Percentiles rank a stretch among this genome's conserved stretches.
phyloP scores from a whole-genome alignment of 2,113 vertebrate genomes.

The Regulus satrapa region DNA sequence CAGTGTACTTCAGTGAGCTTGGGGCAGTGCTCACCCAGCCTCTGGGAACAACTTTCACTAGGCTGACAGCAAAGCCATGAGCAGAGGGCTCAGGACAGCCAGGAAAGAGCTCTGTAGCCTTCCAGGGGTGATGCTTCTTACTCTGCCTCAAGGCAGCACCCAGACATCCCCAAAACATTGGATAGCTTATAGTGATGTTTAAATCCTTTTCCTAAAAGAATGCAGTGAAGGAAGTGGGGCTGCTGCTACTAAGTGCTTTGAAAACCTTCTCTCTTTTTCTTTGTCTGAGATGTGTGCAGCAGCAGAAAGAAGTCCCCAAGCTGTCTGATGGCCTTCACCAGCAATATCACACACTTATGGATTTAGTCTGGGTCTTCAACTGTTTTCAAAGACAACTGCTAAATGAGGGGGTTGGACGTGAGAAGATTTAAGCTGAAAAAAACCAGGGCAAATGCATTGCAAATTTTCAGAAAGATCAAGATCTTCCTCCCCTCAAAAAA shows the following conservation, averaged over 20 bases:
- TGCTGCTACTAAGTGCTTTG: not conserved
- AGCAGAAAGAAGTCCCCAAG: not conserved
- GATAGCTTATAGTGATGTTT: not conserved
- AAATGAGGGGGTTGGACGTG: not conserved
- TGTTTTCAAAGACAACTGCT: not conserved
- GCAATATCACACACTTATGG: rapidly evolving
- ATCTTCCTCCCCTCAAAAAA: rapidly evolving
- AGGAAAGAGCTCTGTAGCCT: not conserved
- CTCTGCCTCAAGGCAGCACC: not conserved
- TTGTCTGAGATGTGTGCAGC: not conserved
- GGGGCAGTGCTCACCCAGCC: not conserved
- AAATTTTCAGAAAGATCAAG: not conserved
- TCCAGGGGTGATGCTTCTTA: too few species aligned
- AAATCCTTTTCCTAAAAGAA: not conserved
- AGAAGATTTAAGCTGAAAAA: not conserved
- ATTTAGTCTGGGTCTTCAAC: not conserved
- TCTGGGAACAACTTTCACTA: not conserved
- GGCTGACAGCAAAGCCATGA: not conserved
- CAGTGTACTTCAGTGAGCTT: not conserved
- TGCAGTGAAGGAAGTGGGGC: not conserved
- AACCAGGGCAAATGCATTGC: not conserved
- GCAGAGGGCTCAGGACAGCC: not conserved
- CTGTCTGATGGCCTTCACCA: not conserved
- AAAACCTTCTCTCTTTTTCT: not conserved
- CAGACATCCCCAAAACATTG: not conserved